phyloP scores from a whole-genome alignment of 2,113 vertebrate species.

The Grus americana region DNA sequence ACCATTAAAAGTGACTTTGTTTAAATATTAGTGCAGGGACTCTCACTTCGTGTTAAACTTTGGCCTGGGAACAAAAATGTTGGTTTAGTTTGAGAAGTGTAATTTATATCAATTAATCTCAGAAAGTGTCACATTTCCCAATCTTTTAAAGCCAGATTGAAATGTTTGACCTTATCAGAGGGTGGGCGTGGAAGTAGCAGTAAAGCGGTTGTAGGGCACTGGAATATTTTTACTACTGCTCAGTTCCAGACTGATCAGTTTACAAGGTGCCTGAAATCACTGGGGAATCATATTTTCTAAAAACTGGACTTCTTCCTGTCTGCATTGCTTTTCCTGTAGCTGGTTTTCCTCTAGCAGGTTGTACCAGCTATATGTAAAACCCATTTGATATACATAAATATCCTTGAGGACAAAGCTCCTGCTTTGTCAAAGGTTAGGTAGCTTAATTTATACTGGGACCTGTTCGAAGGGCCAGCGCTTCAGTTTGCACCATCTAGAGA shows the following conservation, averaged over 20 bases:
- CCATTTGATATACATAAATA: neutral
- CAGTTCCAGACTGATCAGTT: constrained; percentile 39
- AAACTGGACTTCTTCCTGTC: neutral
- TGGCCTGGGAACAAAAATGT: constrained; percentile 32
- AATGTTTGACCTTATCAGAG: constrained; percentile 28
- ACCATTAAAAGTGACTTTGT: neutral
- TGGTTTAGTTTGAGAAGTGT: constrained; percentile 33
- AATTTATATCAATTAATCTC: constrained; percentile 54
- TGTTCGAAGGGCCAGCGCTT: neutral
- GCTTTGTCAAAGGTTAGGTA: neutral
- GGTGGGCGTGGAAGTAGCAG: neutral
- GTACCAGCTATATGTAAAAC: neutral
- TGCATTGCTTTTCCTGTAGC: neutral
- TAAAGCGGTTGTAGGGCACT: constrained; percentile 19
- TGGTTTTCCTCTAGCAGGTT: neutral
- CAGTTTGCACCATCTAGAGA: neutral
- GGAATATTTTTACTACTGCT: constrained; percentile 40
- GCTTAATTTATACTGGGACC: neutral
- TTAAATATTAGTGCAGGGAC: neutral
- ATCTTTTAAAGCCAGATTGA: constrained; percentile 12
- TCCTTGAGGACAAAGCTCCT: neutral
- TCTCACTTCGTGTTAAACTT: neutral
- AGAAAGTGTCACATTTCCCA: constrained; percentile 42
- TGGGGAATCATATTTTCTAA: constrained; percentile 19
- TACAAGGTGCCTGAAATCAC: constrained; percentile 23